A percentile compares a stretch with the other conserved stretches of the same genome.
Conservation (phyloP, 2,113 vertebrate genomes). For the Mobula hypostoma region DNA sequence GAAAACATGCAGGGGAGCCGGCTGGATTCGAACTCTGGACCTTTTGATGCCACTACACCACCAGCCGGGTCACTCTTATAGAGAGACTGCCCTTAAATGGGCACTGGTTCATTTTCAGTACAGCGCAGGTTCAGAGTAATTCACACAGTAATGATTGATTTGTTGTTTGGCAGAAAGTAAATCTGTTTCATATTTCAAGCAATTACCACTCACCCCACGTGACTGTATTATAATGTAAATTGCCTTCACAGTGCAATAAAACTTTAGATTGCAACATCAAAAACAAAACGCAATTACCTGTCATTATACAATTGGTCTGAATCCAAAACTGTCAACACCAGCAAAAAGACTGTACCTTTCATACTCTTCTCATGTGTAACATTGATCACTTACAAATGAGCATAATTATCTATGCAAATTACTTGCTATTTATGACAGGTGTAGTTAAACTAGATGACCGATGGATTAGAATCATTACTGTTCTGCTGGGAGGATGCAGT, state of each 20-base stretch:
- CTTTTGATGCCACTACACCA: no score
- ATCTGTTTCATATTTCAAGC: not conserved
- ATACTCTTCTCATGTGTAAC: conserved; percentile 5
- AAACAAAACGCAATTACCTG: conserved; percentile 27
- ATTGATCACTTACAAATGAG: conserved; percentile 29
- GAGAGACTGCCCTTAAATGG: not conserved
- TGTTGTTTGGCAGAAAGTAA: not conserved
- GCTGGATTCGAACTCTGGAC: no score
- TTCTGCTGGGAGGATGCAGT: conserved; percentile 22
- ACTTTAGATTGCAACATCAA: not conserved
- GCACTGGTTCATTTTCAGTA: not conserved
- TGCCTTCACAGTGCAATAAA: not conserved
- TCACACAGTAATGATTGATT: not conserved
- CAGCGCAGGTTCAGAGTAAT: not conserved
- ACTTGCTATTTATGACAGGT: conserved; percentile 35
- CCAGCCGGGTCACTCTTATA: no score
- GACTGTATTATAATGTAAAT: not conserved
- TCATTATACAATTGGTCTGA: conserved; percentile 17
- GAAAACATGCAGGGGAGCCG: no score
- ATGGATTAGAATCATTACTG: conserved; percentile 21
- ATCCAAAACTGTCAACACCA: not conserved
- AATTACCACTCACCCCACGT: not conserved
- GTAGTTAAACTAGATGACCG: conserved; percentile 25
- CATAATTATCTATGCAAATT: conserved; percentile 24
- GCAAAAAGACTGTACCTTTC: not conserved